Conservation (phyloP, 2,113 vertebrate species). For the Microtus montanus region DNA sequence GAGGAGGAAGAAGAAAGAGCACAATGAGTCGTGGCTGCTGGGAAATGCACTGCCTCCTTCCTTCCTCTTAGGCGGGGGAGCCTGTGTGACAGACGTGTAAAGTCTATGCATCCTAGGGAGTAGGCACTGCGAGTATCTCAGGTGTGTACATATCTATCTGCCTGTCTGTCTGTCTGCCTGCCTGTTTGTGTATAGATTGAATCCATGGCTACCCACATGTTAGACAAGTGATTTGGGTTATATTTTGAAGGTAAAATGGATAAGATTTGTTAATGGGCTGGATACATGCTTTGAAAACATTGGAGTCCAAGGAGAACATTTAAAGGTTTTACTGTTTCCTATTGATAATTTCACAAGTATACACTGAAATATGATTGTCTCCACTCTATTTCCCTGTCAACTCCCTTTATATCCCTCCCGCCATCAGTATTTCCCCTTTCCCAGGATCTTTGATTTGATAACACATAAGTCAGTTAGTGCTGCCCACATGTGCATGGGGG, state of each 20-base stretch:
- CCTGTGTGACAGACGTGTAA: not conserved
- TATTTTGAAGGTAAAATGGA: slow-evolving; percentile 28
- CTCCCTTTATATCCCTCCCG: not conserved
- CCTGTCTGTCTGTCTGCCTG: not conserved
- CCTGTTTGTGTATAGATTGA: not conserved
- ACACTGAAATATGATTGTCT: not conserved
- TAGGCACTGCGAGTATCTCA: not conserved
- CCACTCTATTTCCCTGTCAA: not conserved
- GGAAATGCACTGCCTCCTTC: not conserved
- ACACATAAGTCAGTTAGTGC: not conserved
- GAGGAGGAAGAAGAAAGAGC: not conserved
- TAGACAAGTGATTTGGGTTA: not conserved
- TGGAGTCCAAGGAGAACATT: not conserved
- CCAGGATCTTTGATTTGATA: not conserved
- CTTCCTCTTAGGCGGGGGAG: not conserved
- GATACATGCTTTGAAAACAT: not conserved
- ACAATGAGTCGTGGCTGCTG: not conserved
- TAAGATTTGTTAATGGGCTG: not conserved
- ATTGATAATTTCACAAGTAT: not conserved
- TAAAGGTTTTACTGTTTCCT: not conserved
- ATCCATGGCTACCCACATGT: not conserved
- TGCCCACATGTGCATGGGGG: not conserved
- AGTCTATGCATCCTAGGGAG: not conserved
- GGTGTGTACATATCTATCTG: not conserved
- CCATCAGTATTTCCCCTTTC: not conserved